Percentiles rank a stretch among this genome's conserved stretches.
phyloP scores from a whole-genome alignment of 2,888 invertebrate genomes.

The Slavum lentiscoides region DNA sequence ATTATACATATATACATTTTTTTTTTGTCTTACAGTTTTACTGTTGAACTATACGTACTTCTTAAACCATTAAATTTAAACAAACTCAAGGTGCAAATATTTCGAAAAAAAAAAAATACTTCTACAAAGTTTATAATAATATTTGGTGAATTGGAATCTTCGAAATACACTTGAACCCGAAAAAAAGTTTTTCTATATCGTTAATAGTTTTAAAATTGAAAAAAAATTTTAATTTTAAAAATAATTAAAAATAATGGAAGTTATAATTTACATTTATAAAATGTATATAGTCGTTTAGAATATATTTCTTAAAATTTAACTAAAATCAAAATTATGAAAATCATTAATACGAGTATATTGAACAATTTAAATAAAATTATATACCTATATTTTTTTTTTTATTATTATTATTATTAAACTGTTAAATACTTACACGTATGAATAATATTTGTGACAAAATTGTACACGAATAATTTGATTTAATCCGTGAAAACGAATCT shows the following conservation, averaged over 20 bases:
- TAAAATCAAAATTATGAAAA: no score
- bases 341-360: no score
- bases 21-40: background rate
- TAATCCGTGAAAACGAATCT: no score
- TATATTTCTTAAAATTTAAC: background rate
- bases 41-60: background rate
- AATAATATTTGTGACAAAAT: no score
- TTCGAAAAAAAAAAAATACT: conserved; percentile 7
- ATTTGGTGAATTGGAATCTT: conserved; percentile 2
- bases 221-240: no score
- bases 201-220: background rate
- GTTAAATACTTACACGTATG: no score
- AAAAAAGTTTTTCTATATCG: conserved; percentile 26
- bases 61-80: background rate
- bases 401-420: no score
- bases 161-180: background rate
- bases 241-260: background rate
- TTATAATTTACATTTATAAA: background rate
- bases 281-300: background rate
- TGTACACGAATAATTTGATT: no score
- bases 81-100: background rate
- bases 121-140: conserved; percentile 29
- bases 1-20: background rate
- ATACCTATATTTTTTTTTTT: no score
- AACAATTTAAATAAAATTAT: no score